Conservation (phyloP, 2,888 invertebrate species). For the Sthenelais limicola region DNA sequence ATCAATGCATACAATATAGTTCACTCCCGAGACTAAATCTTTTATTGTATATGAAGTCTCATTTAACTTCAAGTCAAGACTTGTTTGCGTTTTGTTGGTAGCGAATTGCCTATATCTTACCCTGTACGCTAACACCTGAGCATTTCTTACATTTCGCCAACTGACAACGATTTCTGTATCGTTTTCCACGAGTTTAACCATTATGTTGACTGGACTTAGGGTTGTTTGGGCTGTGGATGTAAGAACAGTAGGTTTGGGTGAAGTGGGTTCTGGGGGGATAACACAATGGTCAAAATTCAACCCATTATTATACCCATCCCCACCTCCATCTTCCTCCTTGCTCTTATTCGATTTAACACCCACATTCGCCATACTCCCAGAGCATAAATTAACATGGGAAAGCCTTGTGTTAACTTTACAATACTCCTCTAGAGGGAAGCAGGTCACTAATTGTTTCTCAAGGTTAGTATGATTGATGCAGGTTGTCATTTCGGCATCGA, state of each 20-base stretch:
- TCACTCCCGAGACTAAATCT: not conserved
- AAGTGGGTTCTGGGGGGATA: constrained; percentile 6
- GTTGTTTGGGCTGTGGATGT: not conserved
- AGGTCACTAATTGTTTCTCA: not conserved
- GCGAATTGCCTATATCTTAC: constrained; percentile 21
- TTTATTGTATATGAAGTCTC: not conserved
- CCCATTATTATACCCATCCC: too few species aligned
- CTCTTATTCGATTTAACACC: too few species aligned
- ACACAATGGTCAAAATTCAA: constrained; percentile 18
- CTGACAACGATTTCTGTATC: not conserved
- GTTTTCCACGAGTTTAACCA: not conserved
- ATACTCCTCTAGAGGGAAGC: not conserved
- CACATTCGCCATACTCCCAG: too few species aligned
- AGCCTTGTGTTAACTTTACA: too few species aligned
- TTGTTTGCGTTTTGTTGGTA: not conserved
- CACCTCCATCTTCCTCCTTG: too few species aligned
- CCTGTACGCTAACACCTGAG: not conserved
- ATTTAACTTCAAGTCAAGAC: constrained; percentile 2
- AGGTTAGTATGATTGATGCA: not conserved
- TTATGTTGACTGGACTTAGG: not conserved
- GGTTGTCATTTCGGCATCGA: not conserved
- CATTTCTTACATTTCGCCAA: not conserved
- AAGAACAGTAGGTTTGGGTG: constrained; percentile 1
- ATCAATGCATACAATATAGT: constrained; percentile 12
- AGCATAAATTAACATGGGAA: too few species aligned